These are phyloP conservation scores for Danio kyathit DNA, from an alignment of 2,797 vertebrate species.

Conservation along the genomic window DNA sequence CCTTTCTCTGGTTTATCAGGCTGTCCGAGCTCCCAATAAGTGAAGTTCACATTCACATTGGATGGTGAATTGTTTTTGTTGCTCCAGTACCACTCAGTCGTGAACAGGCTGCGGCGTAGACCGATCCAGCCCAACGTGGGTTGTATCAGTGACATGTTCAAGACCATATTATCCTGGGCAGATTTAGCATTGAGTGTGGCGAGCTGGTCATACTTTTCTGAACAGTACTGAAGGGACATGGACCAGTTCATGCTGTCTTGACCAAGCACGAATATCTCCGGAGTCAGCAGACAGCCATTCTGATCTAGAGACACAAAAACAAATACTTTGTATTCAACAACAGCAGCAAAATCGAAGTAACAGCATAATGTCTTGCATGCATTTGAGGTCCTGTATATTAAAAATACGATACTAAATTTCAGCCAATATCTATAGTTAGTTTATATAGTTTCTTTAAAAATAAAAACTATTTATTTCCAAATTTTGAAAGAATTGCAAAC, in stretches of 20 bases:
- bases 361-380: too few relatives aligned
- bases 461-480: too few relatives aligned
- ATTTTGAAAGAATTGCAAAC: too few relatives aligned
- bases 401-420: too few relatives aligned
- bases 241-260: conserved; percentile 58
- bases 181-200: conserved; percentile 42
- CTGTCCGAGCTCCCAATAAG: conserved; percentile 67
- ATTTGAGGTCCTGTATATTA: too few relatives aligned
- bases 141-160: background rate
- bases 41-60: background rate
- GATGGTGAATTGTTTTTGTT: fast-evolving
- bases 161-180: background rate
- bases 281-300: conserved; percentile 66
- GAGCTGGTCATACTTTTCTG: background rate
- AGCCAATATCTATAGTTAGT: too few relatives aligned
- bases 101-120: conserved; percentile 67
- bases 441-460: too few relatives aligned
- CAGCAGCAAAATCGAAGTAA: too few relatives aligned
- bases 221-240: conserved; percentile 65
- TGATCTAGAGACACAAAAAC: conserved; percentile 62
- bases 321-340: background rate
- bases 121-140: conserved; percentile 70
- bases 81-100: conserved; percentile 75
- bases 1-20: conserved; percentile 47
- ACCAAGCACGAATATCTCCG: conserved; percentile 31